Evolutionary conservation across 2,113 vertebrate species (phyloP).

Genomic region (Syrrhaptes paradoxus): DNA sequence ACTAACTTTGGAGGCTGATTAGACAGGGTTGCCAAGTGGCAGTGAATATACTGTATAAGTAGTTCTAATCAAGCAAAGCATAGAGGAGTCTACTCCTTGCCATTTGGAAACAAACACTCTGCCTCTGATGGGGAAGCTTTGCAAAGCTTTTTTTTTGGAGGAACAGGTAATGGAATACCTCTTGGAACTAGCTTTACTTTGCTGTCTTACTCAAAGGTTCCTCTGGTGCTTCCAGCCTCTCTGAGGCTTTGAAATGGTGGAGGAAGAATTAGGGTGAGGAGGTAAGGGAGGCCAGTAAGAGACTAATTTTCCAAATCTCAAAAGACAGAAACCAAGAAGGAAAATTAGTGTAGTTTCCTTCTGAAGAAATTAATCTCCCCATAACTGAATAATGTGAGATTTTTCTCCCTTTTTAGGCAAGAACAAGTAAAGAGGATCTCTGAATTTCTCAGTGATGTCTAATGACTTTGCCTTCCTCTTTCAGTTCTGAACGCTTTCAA

Average conservation of each 20-base stretch:
- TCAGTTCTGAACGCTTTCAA: slow-evolving; percentile 93
- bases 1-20: neutral
- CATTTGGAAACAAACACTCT: neutral
- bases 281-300: neutral
- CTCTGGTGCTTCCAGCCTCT: neutral
- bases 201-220: neutral
- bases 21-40: neutral
- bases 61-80: neutral
- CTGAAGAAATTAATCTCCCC: neutral
- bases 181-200: neutral
- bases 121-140: neutral
- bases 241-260: neutral
- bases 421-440: neutral
- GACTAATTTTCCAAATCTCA: neutral
- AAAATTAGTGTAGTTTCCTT: neutral
- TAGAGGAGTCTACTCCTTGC: neutral
- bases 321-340: neutral
- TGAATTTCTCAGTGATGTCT: neutral
- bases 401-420: neutral
- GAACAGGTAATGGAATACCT: neutral
- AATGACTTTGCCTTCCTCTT: neutral
- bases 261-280: neutral
- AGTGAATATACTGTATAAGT: neutral
- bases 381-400: neutral
- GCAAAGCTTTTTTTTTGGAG: neutral